phyloP scores from a whole-genome alignment of 2,888 invertebrate species.

The Trichopoda pennipes region DNA sequence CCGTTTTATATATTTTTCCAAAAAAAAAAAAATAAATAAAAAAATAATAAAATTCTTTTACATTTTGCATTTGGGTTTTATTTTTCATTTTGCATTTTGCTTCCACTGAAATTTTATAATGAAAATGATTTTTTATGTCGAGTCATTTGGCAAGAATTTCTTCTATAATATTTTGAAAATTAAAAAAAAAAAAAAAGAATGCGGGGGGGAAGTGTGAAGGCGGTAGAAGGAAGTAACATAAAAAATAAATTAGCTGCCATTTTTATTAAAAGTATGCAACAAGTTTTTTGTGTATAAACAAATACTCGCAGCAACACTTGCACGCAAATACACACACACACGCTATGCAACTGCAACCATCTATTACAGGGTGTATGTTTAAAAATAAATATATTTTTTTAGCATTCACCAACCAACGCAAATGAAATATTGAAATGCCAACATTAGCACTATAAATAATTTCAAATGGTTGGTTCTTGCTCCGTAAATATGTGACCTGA shows the following conservation, averaged over 20 bases:
- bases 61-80: constrained; percentile 8
- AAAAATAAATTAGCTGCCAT: constrained; percentile 12
- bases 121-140: constrained; percentile 52
- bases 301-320: no score
- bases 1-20: constrained; percentile 14
- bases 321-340: background rate
- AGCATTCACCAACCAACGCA: background rate
- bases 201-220: background rate
- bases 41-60: background rate
- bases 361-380: constrained; percentile 10
- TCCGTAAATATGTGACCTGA: constrained; percentile 11
- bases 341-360: constrained; percentile 23
- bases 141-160: constrained; percentile 57
- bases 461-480: constrained; percentile 24
- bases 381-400: constrained; percentile 13
- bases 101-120: constrained; percentile 34
- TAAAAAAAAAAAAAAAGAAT: no score
- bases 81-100: no score
- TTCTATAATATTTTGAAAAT: constrained; percentile 27
- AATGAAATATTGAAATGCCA: constrained; percentile 63
- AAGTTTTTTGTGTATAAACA: constrained; percentile 33
- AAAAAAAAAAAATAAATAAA: constrained; percentile 4
- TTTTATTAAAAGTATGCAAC: constrained; percentile 50
- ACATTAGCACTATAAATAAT: constrained; percentile 67
- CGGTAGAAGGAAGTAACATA: background rate